A percentile compares a stretch with the other conserved stretches of the same genome.
phyloP scores from a whole-genome alignment of 2,797 vertebrate species.

The Crypturellus tataupa region DNA sequence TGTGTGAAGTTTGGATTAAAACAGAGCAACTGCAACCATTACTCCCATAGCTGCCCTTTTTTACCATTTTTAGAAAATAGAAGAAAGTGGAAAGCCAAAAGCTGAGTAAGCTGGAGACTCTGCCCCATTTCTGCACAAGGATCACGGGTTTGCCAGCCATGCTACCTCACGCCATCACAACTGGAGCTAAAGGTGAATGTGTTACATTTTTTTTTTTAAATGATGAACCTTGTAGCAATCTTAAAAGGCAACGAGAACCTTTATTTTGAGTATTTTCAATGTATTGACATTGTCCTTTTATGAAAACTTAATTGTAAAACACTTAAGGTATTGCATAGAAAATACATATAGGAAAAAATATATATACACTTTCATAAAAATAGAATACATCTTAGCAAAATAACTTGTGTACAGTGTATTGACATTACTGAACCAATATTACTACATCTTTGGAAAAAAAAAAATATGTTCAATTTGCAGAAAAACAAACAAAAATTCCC shows the following conservation, averaged over 20 bases:
- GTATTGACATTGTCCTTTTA: slow-evolving; percentile 54
- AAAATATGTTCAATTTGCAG: slow-evolving; percentile 7
- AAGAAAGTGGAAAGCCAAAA: neutral
- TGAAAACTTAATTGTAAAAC: slow-evolving; percentile 75
- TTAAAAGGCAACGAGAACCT: slow-evolving; percentile 66
- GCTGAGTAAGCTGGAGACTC: accelerated
- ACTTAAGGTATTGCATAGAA: slow-evolving; percentile 78
- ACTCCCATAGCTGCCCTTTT: too few species aligned
- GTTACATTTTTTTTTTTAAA: neutral
- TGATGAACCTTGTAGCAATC: neutral
- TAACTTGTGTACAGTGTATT: slow-evolving; percentile 84
- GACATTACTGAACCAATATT: slow-evolving; percentile 77
- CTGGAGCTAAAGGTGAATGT: neutral
- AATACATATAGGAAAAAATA: slow-evolving; percentile 75
- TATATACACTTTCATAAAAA: slow-evolving; percentile 92
- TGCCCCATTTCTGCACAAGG: neutral
- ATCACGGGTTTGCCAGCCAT: accelerated
- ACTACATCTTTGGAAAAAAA: slow-evolving; percentile 38
- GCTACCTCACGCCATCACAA: accelerated
- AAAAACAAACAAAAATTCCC: neutral
- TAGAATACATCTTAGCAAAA: slow-evolving; percentile 94
- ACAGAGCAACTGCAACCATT: neutral
- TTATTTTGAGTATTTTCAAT: slow-evolving; percentile 78
- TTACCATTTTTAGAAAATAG: neutral
- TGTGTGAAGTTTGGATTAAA: neutral